Evolutionary conservation across 2,797 vertebrate species (phyloP).

Genomic region (Scolopax bukidnonensis): DNA sequence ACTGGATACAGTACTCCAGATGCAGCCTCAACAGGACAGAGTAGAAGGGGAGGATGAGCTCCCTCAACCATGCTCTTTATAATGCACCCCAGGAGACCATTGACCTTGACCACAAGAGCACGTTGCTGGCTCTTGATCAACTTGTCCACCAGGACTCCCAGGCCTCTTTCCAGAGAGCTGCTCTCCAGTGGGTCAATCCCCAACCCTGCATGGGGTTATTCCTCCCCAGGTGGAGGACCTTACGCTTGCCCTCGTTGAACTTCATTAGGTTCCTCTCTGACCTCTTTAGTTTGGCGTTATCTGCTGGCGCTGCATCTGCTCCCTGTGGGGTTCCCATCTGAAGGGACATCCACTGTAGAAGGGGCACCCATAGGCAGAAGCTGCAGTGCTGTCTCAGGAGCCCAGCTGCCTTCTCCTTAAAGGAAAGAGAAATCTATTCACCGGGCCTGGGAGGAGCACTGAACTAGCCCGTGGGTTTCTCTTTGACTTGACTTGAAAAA

Average conservation of each 20-base stretch:
- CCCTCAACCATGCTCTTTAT: neutral
- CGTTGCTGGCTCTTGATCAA: neutral
- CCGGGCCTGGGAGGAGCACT: neutral
- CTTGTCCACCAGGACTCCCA: neutral
- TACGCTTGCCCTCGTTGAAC: neutral
- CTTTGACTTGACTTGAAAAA: slow-evolving; percentile 2
- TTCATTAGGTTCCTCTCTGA: neutral
- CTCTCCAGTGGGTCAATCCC: neutral
- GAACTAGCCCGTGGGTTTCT: neutral
- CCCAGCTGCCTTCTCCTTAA: neutral
- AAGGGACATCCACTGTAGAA: neutral
- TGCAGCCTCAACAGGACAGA: neutral
- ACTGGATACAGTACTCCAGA: neutral
- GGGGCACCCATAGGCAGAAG: rapidly evolving
- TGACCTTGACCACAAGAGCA: neutral
- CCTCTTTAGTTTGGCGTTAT: neutral
- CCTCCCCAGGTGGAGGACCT: neutral
- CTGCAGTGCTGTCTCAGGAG: neutral
- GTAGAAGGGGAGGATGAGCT: neutral
- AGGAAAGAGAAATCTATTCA: neutral
- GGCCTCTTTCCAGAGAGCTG: neutral
- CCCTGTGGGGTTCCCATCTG: rapidly evolving
- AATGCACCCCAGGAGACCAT: neutral
- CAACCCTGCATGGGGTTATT: neutral
- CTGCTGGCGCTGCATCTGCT: neutral